Percentiles rank a stretch among this genome's conserved stretches.
Evolutionary conservation across 2,888 invertebrate genomes (phyloP).

Genomic region (Perizoma affinitatum): DNA sequence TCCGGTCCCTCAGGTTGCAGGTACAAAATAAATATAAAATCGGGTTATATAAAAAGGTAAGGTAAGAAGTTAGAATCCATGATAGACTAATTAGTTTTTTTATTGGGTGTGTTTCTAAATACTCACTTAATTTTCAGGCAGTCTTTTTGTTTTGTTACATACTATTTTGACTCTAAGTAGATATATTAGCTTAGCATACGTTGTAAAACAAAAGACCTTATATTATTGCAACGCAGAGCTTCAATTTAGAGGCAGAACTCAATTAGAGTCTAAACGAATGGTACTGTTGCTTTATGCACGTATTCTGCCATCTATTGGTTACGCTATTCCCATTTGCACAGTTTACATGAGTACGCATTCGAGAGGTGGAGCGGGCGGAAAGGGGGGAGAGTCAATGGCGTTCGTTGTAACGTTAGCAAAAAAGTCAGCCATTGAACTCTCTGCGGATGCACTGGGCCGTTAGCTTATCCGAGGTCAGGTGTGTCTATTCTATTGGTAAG

Average conservation of each 20-base stretch:
- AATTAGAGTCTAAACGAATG: neutral
- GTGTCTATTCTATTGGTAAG: constrained; percentile 32
- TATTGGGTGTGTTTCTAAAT: too few relatives aligned
- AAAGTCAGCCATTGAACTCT: constrained; percentile 72
- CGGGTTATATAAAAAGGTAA: too few relatives aligned
- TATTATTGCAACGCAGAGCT: neutral
- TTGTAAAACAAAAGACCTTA: too few relatives aligned
- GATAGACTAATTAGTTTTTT: too few relatives aligned
- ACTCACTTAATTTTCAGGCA: too few relatives aligned
- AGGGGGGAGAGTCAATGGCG: constrained; percentile 42
- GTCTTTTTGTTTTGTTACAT: too few relatives aligned
- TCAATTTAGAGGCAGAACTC: neutral
- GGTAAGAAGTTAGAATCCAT: too few relatives aligned
- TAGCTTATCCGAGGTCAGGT: constrained; percentile 77
- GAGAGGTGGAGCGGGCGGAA: constrained; percentile 8
- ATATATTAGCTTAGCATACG: too few relatives aligned
- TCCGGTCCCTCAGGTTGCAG: too few relatives aligned
- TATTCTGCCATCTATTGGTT: constrained; percentile 25
- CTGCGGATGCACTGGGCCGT: constrained; percentile 73
- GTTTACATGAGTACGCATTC: constrained; percentile 20
- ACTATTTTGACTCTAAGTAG: too few relatives aligned
- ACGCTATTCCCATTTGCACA: constrained; percentile 25
- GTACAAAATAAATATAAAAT: too few relatives aligned
- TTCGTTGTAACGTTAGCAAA: constrained; percentile 64
- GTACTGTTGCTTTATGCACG: neutral